These are phyloP conservation scores for Phyto melanocephala DNA, from an alignment of 2,888 invertebrate species.

Conservation along the genomic window DNA sequence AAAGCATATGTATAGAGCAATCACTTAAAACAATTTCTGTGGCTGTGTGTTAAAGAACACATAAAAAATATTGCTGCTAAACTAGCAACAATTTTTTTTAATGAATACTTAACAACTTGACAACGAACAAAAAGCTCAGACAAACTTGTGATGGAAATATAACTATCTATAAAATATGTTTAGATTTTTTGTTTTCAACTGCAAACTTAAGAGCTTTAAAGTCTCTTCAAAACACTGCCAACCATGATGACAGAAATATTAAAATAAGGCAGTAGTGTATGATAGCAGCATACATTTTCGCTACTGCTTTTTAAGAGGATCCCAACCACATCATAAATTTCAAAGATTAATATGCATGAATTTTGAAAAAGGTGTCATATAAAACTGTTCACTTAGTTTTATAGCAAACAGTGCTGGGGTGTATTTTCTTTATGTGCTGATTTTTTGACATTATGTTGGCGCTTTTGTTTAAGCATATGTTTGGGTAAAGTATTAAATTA, in stretches of 20 bases:
- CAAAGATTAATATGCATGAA: slow-evolving; percentile 55
- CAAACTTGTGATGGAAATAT: slow-evolving; percentile 9
- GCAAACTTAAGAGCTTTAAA: not conserved
- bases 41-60: slow-evolving; percentile 2
- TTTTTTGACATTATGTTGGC: slow-evolving; percentile 34
- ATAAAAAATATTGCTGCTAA: slow-evolving; percentile 32
- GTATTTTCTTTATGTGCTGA: not conserved
- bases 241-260: not conserved
- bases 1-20: not conserved
- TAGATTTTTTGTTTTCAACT: slow-evolving; percentile 24
- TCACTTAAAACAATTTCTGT: slow-evolving; percentile 41
- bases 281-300: not conserved
- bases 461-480: not conserved
- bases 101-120: slow-evolving; percentile 57
- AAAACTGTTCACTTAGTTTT: slow-evolving; percentile 14
- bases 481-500: slow-evolving; percentile 45
- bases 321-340: slow-evolving; percentile 57
- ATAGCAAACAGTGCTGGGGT: not conserved
- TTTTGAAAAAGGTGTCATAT: slow-evolving; percentile 58
- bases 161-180: slow-evolving; percentile 49
- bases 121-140: not conserved
- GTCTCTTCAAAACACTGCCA: not conserved
- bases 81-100: slow-evolving; percentile 60
- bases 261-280: not conserved
- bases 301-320: slow-evolving; percentile 46